Base-by-base conservation (phyloP, 2,797 vertebrate species). In the Enteromius viviparus region DNA sequence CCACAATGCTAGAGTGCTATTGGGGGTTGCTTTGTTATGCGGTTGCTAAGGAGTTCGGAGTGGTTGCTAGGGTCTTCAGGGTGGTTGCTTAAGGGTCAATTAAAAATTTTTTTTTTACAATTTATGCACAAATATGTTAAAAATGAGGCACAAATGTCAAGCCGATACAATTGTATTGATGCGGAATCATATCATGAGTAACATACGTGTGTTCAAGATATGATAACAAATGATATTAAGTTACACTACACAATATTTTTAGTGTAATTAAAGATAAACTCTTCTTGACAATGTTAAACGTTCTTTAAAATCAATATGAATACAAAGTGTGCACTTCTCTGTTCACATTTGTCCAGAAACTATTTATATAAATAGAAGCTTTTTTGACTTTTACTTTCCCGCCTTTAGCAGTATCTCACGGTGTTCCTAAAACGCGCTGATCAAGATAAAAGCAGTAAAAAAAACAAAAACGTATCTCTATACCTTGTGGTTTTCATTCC, bases 21-120 rank as follows among this genome's bases (percentile, higher is more conserved):
- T 42, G 37, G 53, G 34, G 80, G 70, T 74, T 81, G 58, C 47
- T 66, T 71, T 49, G 45, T 71, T 71, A 71, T 47, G n/a, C 6
- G n/a, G 42, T 26, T 74, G 71, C 49, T 53, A 32, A 34, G 47
- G 29, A 55, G 47, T 21, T 51, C 29, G n/a, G 29, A 34, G 23
- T 49, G 14, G 47, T 29, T 42, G 68, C 40, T 40, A 40, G 37
- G 7, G 37, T 40, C 37, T 37, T 37, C 37, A 37, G 37, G 37
- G 37, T 37, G 37, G 37, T 4, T 66, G 6, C 26, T 62, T 12
- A 62, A 62, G 60, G 29, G 17, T 34, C 17, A 34, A 10, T 66
- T 3, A 37, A 66, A 34, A 5, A 15, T 6, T 26, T 62, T 7
- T 64, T 17, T 15, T 29, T 15, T 17, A 7, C 6, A 15, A 0